Evolutionary conservation across 35 echinoderm and acorn worm genomes (phyloP).

Genomic region (Holothuria glaberrima): DNA sequence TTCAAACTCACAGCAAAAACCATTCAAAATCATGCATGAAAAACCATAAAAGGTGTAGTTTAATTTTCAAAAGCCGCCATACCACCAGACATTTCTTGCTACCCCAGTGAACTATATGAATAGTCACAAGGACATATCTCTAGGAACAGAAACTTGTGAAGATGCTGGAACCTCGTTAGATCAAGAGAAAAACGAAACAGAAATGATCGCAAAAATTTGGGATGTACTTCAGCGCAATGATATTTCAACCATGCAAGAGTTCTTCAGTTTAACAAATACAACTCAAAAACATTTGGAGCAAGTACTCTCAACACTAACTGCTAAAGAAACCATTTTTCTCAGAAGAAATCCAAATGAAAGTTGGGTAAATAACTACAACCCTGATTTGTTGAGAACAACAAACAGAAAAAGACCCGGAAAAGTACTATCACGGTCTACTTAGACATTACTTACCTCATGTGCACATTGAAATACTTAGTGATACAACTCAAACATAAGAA

Average conservation of each 20-base stretch:
- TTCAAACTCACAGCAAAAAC: conserved; percentile 62
- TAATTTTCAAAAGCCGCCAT: conserved; percentile 51
- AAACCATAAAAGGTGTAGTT: conserved; percentile 36
- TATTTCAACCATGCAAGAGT: background rate
- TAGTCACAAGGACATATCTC: background rate
- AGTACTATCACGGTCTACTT: conserved; percentile 12
- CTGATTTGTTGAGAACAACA: conserved; percentile 35
- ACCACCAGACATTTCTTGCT: conserved; percentile 46
- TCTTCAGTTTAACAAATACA: conserved; percentile 39
- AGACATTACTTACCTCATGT: conserved; percentile 6
- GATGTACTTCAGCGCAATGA: background rate
- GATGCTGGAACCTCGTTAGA: too few relatives aligned
- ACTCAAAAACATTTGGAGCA: conserved; percentile 57
- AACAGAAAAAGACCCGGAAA: background rate
- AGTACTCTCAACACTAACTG: conserved; percentile 1
- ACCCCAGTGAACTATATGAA: background rate
- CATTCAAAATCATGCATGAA: conserved; percentile 50
- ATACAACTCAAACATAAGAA: conserved; percentile 5
- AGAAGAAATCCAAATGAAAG: conserved; percentile 41
- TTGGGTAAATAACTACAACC: conserved; percentile 75
- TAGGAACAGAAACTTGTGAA: too few relatives aligned
- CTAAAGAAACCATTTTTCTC: conserved; percentile 40
- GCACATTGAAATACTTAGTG: background rate
- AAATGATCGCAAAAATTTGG: conserved; percentile 9
- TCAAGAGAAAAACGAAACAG: background rate